A percentile compares a stretch with the other conserved stretches of the same genome.
Evolutionary conservation across 2,888 invertebrate species (phyloP).

Genomic region (Tetheella fluctuosa): DNA sequence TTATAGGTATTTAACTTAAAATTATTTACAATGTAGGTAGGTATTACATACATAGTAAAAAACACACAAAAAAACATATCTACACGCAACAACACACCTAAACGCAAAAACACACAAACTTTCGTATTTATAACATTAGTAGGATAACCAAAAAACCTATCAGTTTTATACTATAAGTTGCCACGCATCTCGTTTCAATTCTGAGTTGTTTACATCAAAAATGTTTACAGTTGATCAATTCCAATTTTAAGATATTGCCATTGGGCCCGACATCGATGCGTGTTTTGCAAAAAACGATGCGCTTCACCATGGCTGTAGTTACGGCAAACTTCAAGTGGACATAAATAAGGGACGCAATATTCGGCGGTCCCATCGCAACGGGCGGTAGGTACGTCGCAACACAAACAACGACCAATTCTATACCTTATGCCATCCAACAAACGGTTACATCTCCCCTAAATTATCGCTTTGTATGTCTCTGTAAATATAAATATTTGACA

Average conservation of each 20-base stretch:
- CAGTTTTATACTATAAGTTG: neutral
- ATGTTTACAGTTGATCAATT: conserved; percentile 17
- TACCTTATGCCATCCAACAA: conserved; percentile 27
- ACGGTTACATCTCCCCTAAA: conserved; percentile 33
- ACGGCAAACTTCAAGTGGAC: conserved; percentile 80
- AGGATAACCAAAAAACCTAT: neutral
- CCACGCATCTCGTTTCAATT: neutral
- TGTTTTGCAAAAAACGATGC: conserved; percentile 64
- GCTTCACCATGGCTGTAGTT: conserved; percentile 59
- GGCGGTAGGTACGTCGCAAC: conserved; percentile 59
- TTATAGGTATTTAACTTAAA: too few relatives aligned
- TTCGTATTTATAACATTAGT: too few relatives aligned
- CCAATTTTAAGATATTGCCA: conserved; percentile 55
- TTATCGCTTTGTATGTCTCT: conserved; percentile 36
- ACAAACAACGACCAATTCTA: conserved; percentile 35
- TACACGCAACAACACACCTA: too few relatives aligned
- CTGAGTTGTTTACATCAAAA: neutral
- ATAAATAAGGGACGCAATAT: conserved; percentile 82
- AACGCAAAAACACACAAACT: too few relatives aligned
- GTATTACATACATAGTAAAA: too few relatives aligned
- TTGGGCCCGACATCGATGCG: conserved; percentile 47
- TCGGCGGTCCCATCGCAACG: conserved; percentile 75
- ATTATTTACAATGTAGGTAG: too few relatives aligned
- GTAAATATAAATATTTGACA: conserved; percentile 60
- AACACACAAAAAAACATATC: too few relatives aligned